phyloP scores from a whole-genome alignment of 1,140 invertebrate genomes.

The Apolygus lucorum region DNA sequence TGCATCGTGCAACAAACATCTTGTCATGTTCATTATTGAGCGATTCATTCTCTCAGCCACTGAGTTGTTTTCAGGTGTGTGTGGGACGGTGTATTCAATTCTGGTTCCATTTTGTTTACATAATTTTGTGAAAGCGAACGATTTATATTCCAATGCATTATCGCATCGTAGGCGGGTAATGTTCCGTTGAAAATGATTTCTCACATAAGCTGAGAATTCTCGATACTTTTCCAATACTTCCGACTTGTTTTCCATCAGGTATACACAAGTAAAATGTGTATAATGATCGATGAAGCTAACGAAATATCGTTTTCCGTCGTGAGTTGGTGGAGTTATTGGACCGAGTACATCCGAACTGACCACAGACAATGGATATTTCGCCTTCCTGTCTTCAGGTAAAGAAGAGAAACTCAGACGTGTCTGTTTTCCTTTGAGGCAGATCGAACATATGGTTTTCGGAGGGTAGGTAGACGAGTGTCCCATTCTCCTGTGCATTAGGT shows the following conservation, averaged over 20 bases:
- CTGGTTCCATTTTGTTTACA: constrained; percentile 34
- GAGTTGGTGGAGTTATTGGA: neutral
- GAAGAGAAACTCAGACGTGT: neutral
- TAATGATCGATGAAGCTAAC: neutral
- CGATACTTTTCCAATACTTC: neutral
- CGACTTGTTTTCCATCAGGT: neutral
- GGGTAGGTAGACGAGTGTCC: neutral
- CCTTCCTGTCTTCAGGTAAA: neutral
- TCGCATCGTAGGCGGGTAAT: constrained; percentile 14
- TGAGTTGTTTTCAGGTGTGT: constrained; percentile 38
- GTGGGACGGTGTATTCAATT: constrained; percentile 34
- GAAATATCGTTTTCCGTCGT: neutral
- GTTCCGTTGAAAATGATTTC: neutral
- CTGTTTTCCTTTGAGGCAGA: neutral
- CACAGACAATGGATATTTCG: too few relatives aligned
- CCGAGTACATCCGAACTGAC: neutral
- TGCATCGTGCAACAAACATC: constrained; percentile 35
- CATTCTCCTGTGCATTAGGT: neutral
- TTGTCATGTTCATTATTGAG: constrained; percentile 31
- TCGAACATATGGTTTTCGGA: neutral
- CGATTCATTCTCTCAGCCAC: constrained; percentile 37
- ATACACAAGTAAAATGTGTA: too few relatives aligned
- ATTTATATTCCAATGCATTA: neutral
- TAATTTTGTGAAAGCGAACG: constrained; percentile 28
- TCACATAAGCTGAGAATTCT: neutral